Percentiles rank a stretch among this genome's conserved stretches.
These are phyloP conservation scores for Ferrisia virgata DNA, from an alignment of 2,888 invertebrate genomes.

Conservation along the genomic window DNA sequence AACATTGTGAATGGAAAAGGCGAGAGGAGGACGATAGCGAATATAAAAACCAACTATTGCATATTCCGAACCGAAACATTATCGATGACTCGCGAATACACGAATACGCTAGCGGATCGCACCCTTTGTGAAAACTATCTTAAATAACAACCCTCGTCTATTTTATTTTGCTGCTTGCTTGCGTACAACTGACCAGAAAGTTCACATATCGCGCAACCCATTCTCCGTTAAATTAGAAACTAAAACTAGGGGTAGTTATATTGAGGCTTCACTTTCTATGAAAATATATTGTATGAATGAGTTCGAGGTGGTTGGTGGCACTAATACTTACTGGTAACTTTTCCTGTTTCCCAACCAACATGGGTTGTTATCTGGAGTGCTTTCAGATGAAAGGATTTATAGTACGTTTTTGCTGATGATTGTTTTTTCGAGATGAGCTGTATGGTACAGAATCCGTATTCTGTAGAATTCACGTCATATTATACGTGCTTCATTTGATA, in stretches of 20 bases:
- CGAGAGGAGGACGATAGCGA: background rate
- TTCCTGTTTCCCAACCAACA: background rate
- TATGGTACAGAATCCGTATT: background rate
- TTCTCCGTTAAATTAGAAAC: background rate
- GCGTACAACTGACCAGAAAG: slow-evolving; percentile 32
- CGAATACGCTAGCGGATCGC: background rate
- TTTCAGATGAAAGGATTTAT: background rate
- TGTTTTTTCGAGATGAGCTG: background rate
- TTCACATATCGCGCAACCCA: slow-evolving; percentile 19
- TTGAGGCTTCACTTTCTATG: background rate
- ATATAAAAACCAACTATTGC: background rate
- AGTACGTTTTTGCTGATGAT: background rate
- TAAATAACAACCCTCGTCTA: slow-evolving; percentile 8
- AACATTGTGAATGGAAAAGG: slow-evolving; percentile 7
- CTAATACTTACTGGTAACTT: background rate
- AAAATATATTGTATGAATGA: background rate
- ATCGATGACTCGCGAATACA: slow-evolving; percentile 17
- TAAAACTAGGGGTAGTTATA: background rate
- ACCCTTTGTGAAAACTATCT: slow-evolving; percentile 12
- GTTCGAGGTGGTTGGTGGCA: background rate
- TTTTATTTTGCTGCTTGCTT: slow-evolving; percentile 21
- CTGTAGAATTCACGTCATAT: no score
- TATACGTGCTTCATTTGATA: no score
- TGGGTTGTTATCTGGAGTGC: background rate
- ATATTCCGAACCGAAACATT: background rate